Base-by-base conservation (phyloP, 2,113 vertebrate genomes). In the Coreoperca whiteheadi region DNA sequence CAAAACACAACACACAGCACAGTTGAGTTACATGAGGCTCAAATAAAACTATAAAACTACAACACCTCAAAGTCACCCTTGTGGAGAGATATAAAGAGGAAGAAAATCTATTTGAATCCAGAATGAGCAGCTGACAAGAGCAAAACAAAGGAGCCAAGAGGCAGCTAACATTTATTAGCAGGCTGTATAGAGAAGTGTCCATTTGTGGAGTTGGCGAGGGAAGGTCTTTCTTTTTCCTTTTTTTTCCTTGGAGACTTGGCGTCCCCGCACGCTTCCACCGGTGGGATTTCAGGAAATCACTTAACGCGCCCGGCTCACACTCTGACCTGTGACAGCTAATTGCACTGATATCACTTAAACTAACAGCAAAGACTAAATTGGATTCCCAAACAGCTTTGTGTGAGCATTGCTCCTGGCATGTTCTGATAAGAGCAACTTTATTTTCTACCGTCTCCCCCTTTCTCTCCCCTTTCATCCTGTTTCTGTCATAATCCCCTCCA, bases 381-480 rank as follows among this genome's bases (percentile, higher is more conserved):
- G 91, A 92, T 93, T 93, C 77, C 83, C 59, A 34, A 82, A 81
- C 75, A 86, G 93, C 93, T 92, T 89, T 93, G 87, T 93, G 88
- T 67, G 79, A 20, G 8, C 88, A 32, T 67, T 65, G 89, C 94
- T 93, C 65, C 94, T 95, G 94, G 92, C 91, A 59, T 87, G 65
- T 91, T 92, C 74, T 65, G 94, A 95, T 95, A 94, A 95, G 90
- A 89, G 82, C 71, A 92, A 92, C 91, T 95, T 94, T 93, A 93
- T 94, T 92, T 91, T 74, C 82, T 59, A 12, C 65, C 25, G n/a
- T 65, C 60, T 64, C 54, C 69, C 61, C 75, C 76, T 68, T 78
- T 67, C 64, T 67, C 50, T 81, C 80, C 64, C 56, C 71, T 90
- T 92, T 93, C 82, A 89, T 89, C 91, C 79, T 59, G 78, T 70